Percentiles rank a stretch among this genome's conserved stretches.
Conservation (phyloP, 2,888 invertebrate genomes). For the Deroplatys truncata region DNA sequence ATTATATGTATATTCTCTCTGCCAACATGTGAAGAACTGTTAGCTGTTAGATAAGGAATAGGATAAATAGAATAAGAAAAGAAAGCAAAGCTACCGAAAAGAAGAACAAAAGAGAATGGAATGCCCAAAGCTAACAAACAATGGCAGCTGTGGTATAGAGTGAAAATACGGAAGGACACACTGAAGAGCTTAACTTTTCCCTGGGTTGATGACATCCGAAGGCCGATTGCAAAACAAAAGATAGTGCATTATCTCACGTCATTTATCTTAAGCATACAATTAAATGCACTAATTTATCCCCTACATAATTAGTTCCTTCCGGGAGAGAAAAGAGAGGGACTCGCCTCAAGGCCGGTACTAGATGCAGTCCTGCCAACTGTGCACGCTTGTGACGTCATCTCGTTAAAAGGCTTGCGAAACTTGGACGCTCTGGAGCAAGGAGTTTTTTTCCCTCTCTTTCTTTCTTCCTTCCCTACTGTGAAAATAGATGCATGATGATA, state of each 20-base stretch:
- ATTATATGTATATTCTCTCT: no score
- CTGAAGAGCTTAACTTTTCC: not conserved
- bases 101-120: no score
- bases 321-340: not conserved
- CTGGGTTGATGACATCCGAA: not conserved
- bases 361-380: not conserved
- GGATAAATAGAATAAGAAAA: not conserved
- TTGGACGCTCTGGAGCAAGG: not conserved
- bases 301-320: not conserved
- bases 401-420: not conserved
- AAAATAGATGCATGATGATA: no score
- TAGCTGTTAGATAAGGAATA: no score
- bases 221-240: not conserved
- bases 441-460: no score
- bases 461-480: no score
- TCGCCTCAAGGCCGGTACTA: not conserved
- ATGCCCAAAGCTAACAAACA: no score
- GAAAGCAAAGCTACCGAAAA: not conserved
- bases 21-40: no score
- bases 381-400: not conserved
- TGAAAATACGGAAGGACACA: not conserved
- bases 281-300: not conserved
- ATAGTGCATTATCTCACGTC: not conserved
- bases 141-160: not conserved
- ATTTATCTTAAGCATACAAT: not conserved